Evolutionary conservation across 2,797 vertebrate genomes (phyloP).

Genomic region (Microctenopoma lineatum): DNA sequence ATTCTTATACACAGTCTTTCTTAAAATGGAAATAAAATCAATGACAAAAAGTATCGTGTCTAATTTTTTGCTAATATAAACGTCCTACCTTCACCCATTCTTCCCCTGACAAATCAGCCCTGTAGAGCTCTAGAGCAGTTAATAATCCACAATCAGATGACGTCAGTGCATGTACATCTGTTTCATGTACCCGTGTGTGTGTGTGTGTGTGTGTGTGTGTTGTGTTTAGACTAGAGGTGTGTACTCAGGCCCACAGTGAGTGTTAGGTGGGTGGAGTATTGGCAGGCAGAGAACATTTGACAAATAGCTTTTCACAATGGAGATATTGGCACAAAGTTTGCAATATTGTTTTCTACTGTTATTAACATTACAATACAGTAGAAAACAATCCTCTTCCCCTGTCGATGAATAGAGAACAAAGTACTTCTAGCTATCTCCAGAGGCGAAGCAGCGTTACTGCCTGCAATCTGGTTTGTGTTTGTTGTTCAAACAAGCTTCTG

Average conservation of each 20-base stretch:
- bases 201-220: constrained; percentile 15
- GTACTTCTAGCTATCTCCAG: not conserved
- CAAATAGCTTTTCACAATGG: constrained; percentile 29
- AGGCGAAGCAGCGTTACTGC: constrained; percentile 18
- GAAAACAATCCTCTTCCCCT: constrained; percentile 5
- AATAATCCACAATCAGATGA: constrained; percentile 9
- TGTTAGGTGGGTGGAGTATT: constrained; percentile 39
- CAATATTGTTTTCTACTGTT: constrained; percentile 1
- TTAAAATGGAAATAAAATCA: not conserved
- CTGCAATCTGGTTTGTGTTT: constrained; percentile 27
- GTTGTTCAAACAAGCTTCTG: not conserved
- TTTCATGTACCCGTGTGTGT: constrained; percentile 3
- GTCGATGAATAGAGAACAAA: not conserved
- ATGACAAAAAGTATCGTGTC: not conserved
- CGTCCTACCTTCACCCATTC: constrained; percentile 57
- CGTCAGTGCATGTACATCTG: not conserved
- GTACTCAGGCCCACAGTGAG: constrained; percentile 16
- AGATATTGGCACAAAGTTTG: constrained; percentile 18
- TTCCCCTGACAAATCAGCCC: constrained; percentile 41
- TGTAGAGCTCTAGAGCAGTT: constrained; percentile 4
- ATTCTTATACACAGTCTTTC: not conserved
- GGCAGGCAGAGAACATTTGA: constrained; percentile 53
- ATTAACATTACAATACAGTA: not conserved
- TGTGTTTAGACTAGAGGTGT: constrained; percentile 48
- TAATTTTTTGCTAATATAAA: not conserved